Evolutionary conservation across 2,797 vertebrate species (phyloP).

Genomic region (Hemitrygon akajei): DNA sequence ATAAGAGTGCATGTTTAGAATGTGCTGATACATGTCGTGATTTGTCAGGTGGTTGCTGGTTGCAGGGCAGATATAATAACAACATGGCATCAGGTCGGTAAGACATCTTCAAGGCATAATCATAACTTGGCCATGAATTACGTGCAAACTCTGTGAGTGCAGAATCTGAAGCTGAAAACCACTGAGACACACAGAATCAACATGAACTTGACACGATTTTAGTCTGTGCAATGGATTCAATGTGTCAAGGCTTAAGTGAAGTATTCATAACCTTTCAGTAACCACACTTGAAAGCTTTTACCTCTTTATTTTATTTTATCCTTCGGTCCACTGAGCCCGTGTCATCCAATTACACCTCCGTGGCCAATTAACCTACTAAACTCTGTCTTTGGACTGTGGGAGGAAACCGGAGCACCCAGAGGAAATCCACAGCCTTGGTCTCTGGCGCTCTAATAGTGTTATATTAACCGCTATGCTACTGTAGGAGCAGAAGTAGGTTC

Average conservation of each 20-base stretch:
- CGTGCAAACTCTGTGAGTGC: constrained; percentile 38
- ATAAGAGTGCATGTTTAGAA: neutral
- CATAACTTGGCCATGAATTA: constrained; percentile 50
- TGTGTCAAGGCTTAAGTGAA: neutral
- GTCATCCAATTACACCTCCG: too few relatives aligned
- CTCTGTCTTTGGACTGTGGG: too few relatives aligned
- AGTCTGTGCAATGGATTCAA: neutral
- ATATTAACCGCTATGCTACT: too few relatives aligned
- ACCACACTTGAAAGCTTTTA: neutral
- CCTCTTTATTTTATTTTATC: too few relatives aligned
- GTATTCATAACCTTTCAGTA: neutral
- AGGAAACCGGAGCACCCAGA: too few relatives aligned
- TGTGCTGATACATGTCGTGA: constrained; percentile 71
- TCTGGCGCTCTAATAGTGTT: too few relatives aligned
- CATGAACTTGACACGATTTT: neutral
- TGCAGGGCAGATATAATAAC: constrained; percentile 72
- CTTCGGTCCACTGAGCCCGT: too few relatives aligned
- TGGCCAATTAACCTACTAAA: too few relatives aligned
- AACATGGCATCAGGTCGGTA: constrained; percentile 67
- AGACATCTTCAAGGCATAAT: constrained; percentile 67
- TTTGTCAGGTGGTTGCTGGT: constrained; percentile 80
- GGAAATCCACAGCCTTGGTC: too few relatives aligned
- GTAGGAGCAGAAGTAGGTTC: too few relatives aligned
- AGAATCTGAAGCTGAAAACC: neutral
- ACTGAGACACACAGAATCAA: neutral